These are phyloP conservation scores for Megalops atlanticus DNA, from an alignment of 2,113 vertebrate species.

Conservation along the genomic window DNA sequence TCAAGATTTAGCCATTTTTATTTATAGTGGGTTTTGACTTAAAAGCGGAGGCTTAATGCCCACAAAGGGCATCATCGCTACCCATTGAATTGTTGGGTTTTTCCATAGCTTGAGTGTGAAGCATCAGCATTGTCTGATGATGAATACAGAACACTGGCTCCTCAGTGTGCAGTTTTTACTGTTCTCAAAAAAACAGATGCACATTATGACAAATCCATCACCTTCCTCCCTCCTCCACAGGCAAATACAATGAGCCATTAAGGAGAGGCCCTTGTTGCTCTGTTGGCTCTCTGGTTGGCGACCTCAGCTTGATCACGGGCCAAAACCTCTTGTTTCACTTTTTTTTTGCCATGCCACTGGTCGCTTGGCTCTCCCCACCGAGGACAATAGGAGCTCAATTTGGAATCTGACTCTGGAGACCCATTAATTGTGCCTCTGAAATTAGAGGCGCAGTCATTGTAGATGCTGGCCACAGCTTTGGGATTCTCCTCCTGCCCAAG, in stretches of 20 bases:
- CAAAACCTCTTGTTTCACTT: neutral
- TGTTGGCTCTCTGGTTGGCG: neutral
- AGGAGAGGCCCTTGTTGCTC: neutral
- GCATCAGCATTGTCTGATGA: neutral
- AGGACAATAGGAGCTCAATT: neutral
- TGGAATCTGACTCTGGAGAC: neutral
- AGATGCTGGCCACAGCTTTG: neutral
- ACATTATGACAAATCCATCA: neutral
- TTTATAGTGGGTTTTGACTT: neutral
- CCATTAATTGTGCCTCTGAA: neutral
- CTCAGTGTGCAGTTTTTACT: neutral
- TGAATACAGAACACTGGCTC: neutral
- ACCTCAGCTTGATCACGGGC: neutral
- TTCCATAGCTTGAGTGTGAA: constrained; percentile 2
- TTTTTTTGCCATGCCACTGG: neutral
- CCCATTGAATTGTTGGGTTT: neutral
- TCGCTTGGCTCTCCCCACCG: constrained; percentile 5
- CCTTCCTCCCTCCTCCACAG: neutral
- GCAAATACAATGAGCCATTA: neutral
- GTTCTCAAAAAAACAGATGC: neutral
- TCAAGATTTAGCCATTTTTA: neutral
- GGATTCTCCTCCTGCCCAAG: neutral
- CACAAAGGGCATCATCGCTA: neutral
- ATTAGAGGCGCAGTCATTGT: neutral
- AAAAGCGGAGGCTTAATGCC: neutral